Evolutionary conservation across 30 jellyfish, hydroid and myxozoan species (phyloP), one percentile per base, ranked within the genome.

Genomic region (Calvadosia cruxmelitensis): DNA sequence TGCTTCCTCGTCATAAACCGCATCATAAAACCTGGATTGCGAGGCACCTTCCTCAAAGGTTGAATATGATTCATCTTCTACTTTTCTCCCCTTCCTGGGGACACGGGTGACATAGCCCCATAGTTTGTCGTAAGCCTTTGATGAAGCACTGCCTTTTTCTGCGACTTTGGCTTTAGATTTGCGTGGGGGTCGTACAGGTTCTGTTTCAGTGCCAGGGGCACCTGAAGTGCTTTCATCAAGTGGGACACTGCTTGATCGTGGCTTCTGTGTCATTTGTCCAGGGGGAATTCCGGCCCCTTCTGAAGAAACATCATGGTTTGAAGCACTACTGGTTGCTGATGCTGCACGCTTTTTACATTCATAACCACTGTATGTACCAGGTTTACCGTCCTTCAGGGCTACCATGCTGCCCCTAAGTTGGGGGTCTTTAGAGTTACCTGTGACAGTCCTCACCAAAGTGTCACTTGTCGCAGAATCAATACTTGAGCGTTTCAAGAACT

Each of bases 301-400:
- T 5, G 57, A 5, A 5, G 57, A 42, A 5, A 5, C 15, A 5
- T 42, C 20, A 42, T 5, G 10, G 20, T 42, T 42, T 10, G 10
- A 10, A 5, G 15, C 57, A 20, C 57, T 20, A 5, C 20, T 10
- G 57, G 15, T 42, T 42, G 15, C 57, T 5, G 57, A 42, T 10
- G 10, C 57, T 5, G 57, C 10, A 10, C 57, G 57, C 32, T 71
- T 71, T 33, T 49, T 53, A 27, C n/a, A 5, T 26, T 27, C 76
- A 64, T 72, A 86, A 16, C 96, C 94, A 81, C 97, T 88, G 70
- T 62, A 88, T 5, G 53, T 61, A 13, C 97, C 97, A 24, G 97
- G 97, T 3, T 78, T 92, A 30, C 97, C 97, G 23, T 88, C 94
- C 49, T 72, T 80, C 78, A 80, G 31, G 3, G 82, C 97, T 15